Evolutionary conservation across 2,888 invertebrate species (phyloP), one percentile per base, ranked within the genome.

Genomic region (Brachyopa scutellaris): DNA sequence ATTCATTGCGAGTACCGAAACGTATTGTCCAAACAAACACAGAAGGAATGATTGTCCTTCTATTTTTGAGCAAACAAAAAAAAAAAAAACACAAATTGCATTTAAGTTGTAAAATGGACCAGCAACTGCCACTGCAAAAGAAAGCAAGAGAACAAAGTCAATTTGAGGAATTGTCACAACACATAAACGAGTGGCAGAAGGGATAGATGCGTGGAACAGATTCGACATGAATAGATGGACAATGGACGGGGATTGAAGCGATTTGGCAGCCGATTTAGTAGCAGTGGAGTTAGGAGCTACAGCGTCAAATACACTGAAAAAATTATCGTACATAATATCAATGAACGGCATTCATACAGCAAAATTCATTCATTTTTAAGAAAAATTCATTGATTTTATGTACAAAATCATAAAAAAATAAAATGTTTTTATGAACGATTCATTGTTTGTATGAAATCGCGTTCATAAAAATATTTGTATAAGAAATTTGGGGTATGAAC

Each of bases 141-240:
- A 40, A 42, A 47, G 6, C 26, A 55, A 26, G n/a, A 76, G 51
- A 82, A 77, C n/a, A 72, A 82, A 77, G 51, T 49, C 82, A 77
- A 82, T 82, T 82, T 82, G 82, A 82, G 66, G 82, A 82, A 82
- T 82, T 82, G 82, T 82, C 77, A 82, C 82, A 82, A 82, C 82
- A 82, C 77, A 82, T 66, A 69, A 70, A 69, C 70, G 66, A 53
- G 26, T 33, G 45, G 59, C 66, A 45, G 45, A 23, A 70, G 64
- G 33, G 29, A 78, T 38, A 38, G 45, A 66, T 51, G 78, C 66
- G 51, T 31, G 38, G 29, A 72, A 78, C 47, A 31, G 42, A 76
- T 76, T 51, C 69, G 69, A 69, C 64, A 64, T 61, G 70, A 51
- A 59, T 59, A 70, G 77, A 77, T 61, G 72, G 70, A 66, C 77